Base-by-base conservation (phyloP, 2,113 vertebrate genomes). In the Passer domesticus region DNA sequence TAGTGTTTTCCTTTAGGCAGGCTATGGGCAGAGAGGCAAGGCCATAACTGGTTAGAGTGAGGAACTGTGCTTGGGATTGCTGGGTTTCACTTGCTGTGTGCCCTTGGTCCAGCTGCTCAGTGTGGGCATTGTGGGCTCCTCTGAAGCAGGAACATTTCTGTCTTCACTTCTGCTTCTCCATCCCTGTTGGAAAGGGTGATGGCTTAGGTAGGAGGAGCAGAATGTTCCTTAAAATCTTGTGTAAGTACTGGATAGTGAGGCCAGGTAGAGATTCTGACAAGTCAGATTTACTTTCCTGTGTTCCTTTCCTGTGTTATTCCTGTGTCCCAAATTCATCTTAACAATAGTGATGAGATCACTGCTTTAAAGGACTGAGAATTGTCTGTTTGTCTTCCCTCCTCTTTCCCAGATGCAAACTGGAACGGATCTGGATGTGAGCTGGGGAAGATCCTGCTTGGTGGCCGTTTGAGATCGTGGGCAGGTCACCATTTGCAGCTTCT, bases 381-480 rank as follows among this genome's bases (percentile, higher is more conserved):
- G 21, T 89, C 79, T 72, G 30, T 95, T 95, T 91, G 33, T 64
- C 39, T 90, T 94, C 50, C 93, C 83, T 96, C 5, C 8, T 74
- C 8, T 80, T 97, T 97, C 89, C 76, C 92, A 98, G 98, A 96
- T 96, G 97, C 97, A 81, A 83, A 74, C 83, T 97, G 97, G 96
- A 98, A 95, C 11, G 67, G 68, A 73, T 87, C 96, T 79, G 49
- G 37, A n/a, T 98, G 98, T 7, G 91, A 96, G 47, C 93, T 50
- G 9, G 93, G 67, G 58, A 97, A 60, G 87, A 90, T 96, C 89
- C 77, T 97, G 19, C 92, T 94, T 85, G 97, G 98, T 11, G 56
- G 92, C 89, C 96, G 14, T 80, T 90, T 98, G 93, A 96, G 73
- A 82, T 92, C 85, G 81, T 94, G 90, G 96, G 89, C 94, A 89